Base-by-base conservation (phyloP, 2,888 invertebrate genomes). In the Agonopterix arenella region DNA sequence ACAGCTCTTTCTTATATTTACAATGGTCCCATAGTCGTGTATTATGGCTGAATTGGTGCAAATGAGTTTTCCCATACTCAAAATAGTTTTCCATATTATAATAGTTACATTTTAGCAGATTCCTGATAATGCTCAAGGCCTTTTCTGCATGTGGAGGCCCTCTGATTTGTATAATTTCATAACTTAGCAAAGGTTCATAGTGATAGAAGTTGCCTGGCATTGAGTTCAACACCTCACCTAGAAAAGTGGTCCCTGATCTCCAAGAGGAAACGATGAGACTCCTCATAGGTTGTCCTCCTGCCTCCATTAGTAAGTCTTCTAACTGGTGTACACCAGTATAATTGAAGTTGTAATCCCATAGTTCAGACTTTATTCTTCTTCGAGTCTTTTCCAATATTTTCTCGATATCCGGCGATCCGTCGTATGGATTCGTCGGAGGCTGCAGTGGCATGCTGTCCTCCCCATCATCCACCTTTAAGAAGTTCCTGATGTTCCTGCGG, bases 231-330 rank as follows among this genome's bases (percentile, higher is more conserved):
- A 96, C 92, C 69, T 96, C 96, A 49, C 96, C 97, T 48, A 97
- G 90, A 76, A 97, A 97, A 38, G 97, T 97, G 13, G 97, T 96
- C 5, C 97, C 97, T 4, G 96, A 96, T 61, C 97, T 91, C 96
- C 97, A 97, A 10, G 96, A 96, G n/a, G 96, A 95, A 53, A 96
- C 84, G 58, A 97, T 93, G 45, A 97, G 78, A 75, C 93, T 96
- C 57, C 94, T 90, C 51, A 95, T 72, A 4, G 96, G 96, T 51
- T 84, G 90, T 10, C 96, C 96, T 43, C 92, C 92, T 42, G 91
- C 89, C 61, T 93, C 93, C 61, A 93, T 85, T 1, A 94, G 90
- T 65, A 95, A 90, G 65, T 95, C 93, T 50, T 92, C 89, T 54
- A 95, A 74, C 55, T 91, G 91, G 55, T 88, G 84, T 50, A 76